Base-by-base conservation (phyloP, 2,888 invertebrate species). In the Xestobium rufovillosum region DNA sequence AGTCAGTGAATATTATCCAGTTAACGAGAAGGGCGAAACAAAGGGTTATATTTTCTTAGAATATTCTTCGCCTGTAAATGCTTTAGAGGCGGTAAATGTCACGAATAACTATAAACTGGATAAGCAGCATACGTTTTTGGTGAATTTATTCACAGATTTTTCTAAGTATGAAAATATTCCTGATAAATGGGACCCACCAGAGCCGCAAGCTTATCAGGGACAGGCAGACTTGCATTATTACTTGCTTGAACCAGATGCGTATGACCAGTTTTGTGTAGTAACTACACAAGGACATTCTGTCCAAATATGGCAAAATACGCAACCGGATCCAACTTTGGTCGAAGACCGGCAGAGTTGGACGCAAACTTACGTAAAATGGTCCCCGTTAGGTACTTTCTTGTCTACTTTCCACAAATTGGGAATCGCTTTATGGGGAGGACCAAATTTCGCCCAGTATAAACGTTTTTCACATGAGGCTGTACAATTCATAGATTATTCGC, bases 361-460 rank as follows among this genome's bases (percentile, higher is more conserved):
- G 1, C 95, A 96, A 59, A 90, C 91, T 0, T 90, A 92, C 52
- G 88, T 95, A 1, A 83, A 88, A 51, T 99, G 97, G 97, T 98
- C 98, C 1, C 97, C 97, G 0, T 70, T 92, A 25, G 98, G 98
- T 29, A 95, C 95, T 0, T 98, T 91, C 63, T 70, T 99, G 49
- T 84, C 95, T 1, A 97, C 98, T 0, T 92, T 96, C 70, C 98
- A 99, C 60, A 83, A 83, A 65, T 78, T 85, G 44, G 98, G 98
- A 37, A 91, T 97, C 32, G 94, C 91, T 0, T 71, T 99, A 29
- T 98, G 98, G 98, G 97, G 94, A 11, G 97, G 97, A 0, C 88
- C 90, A 14, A 81, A 82, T 53, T 97, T 92, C 68, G 76, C 79
- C 1, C 91, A 94, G 65, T 87, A 94, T 56, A 88, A 87, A 61